Conservation (phyloP, 2,797 vertebrate genomes). For the Sus cebifrons region DNA sequence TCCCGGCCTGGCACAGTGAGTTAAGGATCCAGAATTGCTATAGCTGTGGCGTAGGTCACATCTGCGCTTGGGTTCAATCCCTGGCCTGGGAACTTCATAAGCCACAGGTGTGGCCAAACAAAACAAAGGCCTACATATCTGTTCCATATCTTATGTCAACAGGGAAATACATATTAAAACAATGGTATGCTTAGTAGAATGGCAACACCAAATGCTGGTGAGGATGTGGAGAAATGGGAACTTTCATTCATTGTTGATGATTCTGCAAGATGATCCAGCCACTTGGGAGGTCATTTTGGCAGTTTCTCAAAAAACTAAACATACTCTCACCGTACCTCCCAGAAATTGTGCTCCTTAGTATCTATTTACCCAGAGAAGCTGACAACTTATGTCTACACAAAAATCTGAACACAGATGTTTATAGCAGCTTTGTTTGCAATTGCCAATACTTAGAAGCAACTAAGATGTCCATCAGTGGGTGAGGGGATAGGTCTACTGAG, state of each 20-base stretch:
- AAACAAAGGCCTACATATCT: neutral
- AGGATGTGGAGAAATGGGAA: rapidly evolving
- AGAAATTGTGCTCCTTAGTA: neutral
- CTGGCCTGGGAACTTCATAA: too few species aligned
- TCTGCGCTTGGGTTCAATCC: too few species aligned
- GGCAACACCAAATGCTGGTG: neutral
- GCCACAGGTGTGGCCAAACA: too few species aligned
- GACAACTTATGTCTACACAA: neutral
- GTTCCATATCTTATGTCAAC: neutral
- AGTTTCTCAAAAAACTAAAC: neutral
- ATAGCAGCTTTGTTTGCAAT: neutral
- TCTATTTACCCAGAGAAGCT: neutral
- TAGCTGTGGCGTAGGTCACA: too few species aligned
- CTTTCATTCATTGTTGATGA: neutral
- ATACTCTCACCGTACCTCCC: neutral
- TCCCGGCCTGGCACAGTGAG: too few species aligned
- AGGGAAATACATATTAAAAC: neutral
- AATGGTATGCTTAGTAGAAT: neutral
- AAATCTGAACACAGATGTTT: neutral
- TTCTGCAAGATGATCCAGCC: neutral
- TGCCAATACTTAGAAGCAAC: neutral
- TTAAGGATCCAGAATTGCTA: too few species aligned
- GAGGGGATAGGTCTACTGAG: neutral
- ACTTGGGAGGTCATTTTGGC: neutral
- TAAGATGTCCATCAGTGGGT: neutral